Conservation (phyloP, 2,113 vertebrate species). For the Syrrhaptes paradoxus region DNA sequence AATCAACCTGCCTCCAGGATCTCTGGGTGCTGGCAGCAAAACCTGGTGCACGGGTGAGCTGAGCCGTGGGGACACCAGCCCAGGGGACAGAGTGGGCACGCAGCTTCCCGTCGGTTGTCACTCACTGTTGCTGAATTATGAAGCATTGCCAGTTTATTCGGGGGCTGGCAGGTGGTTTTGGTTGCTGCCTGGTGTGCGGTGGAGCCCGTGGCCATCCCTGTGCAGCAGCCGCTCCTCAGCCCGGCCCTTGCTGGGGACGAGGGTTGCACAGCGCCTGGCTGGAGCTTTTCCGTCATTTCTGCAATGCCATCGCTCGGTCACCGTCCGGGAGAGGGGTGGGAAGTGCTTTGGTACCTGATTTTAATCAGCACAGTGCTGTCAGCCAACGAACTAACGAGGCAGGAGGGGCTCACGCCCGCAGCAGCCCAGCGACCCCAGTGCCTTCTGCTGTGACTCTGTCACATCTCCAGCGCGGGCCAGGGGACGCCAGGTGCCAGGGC, state of each 20-base stretch:
- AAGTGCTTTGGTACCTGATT: neutral
- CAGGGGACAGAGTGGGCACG: neutral
- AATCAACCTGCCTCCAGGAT: neutral
- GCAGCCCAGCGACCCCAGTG: rapidly evolving
- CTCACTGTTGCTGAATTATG: neutral
- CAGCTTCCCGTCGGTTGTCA: rapidly evolving
- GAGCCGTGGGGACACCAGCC: rapidly evolving
- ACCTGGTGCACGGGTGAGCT: rapidly evolving
- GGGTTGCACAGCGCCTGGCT: neutral
- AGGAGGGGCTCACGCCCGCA: neutral
- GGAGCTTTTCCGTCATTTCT: neutral
- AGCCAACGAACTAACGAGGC: neutral
- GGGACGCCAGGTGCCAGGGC: neutral
- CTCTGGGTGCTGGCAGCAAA: neutral
- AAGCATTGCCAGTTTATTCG: neutral
- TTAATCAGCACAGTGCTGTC: neutral
- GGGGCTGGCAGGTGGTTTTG: neutral
- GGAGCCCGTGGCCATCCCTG: neutral
- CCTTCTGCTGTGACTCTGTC: neutral
- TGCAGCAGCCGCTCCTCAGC: neutral
- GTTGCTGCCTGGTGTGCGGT: rapidly evolving
- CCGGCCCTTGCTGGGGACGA: neutral
- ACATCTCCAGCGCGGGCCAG: neutral
- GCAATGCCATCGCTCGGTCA: neutral
- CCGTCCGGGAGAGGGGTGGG: rapidly evolving